These are phyloP conservation scores for Enteromius unitaeniatus DNA, from an alignment of 2,797 vertebrate genomes.

Conservation along the genomic window DNA sequence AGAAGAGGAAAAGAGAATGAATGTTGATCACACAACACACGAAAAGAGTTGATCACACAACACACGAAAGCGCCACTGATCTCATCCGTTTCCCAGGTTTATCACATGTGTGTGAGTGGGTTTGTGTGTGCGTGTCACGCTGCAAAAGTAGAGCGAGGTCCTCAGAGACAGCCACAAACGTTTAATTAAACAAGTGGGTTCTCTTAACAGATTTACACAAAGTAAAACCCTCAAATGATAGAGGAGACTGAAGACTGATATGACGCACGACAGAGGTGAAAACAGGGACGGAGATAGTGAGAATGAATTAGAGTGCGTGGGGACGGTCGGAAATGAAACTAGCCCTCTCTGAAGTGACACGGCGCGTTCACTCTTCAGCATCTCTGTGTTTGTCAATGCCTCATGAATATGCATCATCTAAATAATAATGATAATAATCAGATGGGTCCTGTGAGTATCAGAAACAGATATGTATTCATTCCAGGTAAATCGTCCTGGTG, in stretches of 20 bases:
- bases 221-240: conserved; percentile 58
- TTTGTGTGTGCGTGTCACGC: conserved; percentile 23
- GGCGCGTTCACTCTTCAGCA: conserved; percentile 44
- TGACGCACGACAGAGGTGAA: conserved; percentile 62
- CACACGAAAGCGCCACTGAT: conserved; percentile 59
- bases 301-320: conserved; percentile 67
- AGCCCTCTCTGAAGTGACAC: conserved; percentile 51
- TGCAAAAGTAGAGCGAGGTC: conserved; percentile 25
- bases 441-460: conserved; percentile 63
- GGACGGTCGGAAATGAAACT: conserved; percentile 72
- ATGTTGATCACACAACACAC: conserved; percentile 69
- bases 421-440: conserved; percentile 72
- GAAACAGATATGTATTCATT: conserved; percentile 51
- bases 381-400: conserved; percentile 55
- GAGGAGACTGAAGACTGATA: conserved; percentile 56
- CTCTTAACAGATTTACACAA: conserved; percentile 51
- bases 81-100: conserved; percentile 66
- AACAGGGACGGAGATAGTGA: conserved; percentile 62
- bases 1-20: conserved; percentile 43
- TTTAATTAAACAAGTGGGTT: conserved; percentile 52
- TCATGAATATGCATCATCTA: conserved; percentile 76
- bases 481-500: conserved; percentile 42
- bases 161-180: conserved; percentile 45
- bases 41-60: conserved; percentile 73
- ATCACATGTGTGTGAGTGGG: conserved; percentile 43